A percentile compares a stretch with the other conserved stretches of the same genome.
These are phyloP conservation scores for Petrocephalus microphthalmus DNA, from an alignment of 2,113 vertebrate species.

Conservation along the genomic window DNA sequence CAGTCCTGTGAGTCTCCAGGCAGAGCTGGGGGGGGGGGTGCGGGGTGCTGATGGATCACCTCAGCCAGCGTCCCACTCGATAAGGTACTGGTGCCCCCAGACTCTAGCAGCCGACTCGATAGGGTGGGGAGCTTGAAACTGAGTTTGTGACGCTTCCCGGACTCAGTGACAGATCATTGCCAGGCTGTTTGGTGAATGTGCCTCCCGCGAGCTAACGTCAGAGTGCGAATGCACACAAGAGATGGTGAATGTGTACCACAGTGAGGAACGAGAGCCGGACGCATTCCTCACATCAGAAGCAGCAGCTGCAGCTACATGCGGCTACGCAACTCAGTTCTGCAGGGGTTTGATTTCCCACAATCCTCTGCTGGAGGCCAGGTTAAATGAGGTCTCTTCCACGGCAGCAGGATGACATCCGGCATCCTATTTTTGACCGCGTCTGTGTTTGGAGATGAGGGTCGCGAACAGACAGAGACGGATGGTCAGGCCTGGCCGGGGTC, in stretches of 20 bases:
- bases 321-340: not conserved
- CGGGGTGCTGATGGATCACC: not conserved
- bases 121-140: not conserved
- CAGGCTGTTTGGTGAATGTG: constrained; percentile 4
- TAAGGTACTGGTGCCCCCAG: not conserved
- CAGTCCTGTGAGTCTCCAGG: too few species aligned
- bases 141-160: not conserved
- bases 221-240: not conserved
- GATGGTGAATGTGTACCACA: not conserved
- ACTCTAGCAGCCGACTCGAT: not conserved
- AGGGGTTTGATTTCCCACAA: not conserved
- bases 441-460: constrained; percentile 12
- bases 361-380: not conserved
- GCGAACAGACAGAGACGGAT: constrained; percentile 45
- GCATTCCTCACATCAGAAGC: not conserved
- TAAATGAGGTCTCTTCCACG: not conserved
- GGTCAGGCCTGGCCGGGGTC: constrained; percentile 61
- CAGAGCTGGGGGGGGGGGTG: too few species aligned
- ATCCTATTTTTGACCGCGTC: not conserved
- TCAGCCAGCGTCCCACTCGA: not conserved
- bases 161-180: not conserved
- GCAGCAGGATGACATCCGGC: not conserved
- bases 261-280: not conserved
- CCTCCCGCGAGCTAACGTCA: not conserved
- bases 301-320: not conserved